phyloP scores from a whole-genome alignment of 2,797 vertebrate species.

The Ficedula albicollis region DNA sequence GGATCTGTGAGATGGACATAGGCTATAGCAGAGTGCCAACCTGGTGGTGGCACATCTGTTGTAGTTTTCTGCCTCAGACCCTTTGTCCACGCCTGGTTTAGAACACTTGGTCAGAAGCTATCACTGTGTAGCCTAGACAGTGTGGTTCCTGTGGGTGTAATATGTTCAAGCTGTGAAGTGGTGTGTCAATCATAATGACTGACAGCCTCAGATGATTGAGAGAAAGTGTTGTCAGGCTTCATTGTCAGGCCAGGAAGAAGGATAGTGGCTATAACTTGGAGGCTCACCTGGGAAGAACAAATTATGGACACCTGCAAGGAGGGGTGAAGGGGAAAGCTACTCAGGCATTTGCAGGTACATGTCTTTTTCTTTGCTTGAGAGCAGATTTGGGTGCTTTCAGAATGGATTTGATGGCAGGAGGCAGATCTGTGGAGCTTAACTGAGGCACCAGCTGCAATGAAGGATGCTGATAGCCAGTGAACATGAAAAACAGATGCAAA shows the following conservation, averaged over 20 bases:
- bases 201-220: constrained; percentile 23
- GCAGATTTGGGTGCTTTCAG: not conserved
- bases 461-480: not conserved
- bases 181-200: constrained; percentile 18
- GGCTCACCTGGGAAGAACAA: not conserved
- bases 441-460: not conserved
- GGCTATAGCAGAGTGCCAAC: not conserved
- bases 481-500: not conserved
- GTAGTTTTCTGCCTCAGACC: not conserved
- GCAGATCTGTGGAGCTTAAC: not conserved
- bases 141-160: constrained; percentile 17
- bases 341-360: not conserved
- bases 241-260: constrained; percentile 20
- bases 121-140: not conserved
- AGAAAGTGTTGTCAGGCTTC: constrained; percentile 35
- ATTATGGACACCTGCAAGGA: not conserved
- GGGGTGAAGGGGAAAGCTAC: not conserved
- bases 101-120: not conserved
- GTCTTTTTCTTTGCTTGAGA: not conserved
- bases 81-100: not conserved
- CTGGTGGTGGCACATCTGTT: not conserved
- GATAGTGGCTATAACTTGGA: not conserved
- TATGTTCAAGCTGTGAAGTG: constrained; percentile 1
- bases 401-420: not conserved
- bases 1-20: not conserved